Conservation (phyloP, 2,888 invertebrate species). For the Drosophila mercatorum region DNA sequence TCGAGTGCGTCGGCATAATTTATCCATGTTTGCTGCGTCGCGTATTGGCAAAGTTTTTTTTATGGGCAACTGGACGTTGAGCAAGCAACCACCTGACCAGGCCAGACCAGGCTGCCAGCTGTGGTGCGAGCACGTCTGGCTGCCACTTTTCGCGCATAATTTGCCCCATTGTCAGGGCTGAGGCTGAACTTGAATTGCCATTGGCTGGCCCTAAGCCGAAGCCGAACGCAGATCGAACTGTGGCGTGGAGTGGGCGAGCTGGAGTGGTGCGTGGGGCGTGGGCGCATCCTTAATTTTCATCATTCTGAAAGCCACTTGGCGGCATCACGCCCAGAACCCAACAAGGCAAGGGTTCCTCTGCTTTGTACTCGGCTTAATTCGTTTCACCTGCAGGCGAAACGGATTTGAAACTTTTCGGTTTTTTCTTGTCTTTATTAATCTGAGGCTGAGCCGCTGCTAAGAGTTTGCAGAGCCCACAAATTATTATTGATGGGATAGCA, state of each 20-base stretch:
- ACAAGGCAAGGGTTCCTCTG: constrained; percentile 18
- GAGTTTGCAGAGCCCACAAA: constrained; percentile 43
- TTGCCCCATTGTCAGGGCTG: constrained; percentile 70
- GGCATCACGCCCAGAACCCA: constrained; percentile 64
- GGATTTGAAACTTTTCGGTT: constrained; percentile 21
- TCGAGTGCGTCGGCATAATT: constrained; percentile 79
- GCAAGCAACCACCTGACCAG: constrained; percentile 38
- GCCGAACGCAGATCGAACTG: neutral
- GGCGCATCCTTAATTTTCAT: constrained; percentile 66
- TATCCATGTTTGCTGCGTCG: constrained; percentile 70
- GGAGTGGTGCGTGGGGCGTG: neutral
- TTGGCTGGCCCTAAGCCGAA: constrained; percentile 39
- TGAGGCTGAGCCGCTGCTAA: constrained; percentile 40
- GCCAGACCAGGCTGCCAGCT: neutral
- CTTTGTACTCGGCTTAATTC: constrained; percentile 36
- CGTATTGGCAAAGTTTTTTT: constrained; percentile 59
- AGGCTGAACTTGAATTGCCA: constrained; percentile 41
- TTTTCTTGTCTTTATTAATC: constrained; percentile 36
- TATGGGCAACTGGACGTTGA: constrained; percentile 32
- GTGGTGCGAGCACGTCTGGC: constrained; percentile 43
- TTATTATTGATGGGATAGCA: constrained; percentile 47
- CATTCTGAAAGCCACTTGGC: constrained; percentile 62
- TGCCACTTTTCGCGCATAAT: constrained; percentile 77
- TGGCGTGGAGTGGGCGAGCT: neutral
- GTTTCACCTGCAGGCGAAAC: constrained; percentile 58